Conservation (phyloP, 2,113 vertebrate genomes). For the Psettodes erumei region DNA sequence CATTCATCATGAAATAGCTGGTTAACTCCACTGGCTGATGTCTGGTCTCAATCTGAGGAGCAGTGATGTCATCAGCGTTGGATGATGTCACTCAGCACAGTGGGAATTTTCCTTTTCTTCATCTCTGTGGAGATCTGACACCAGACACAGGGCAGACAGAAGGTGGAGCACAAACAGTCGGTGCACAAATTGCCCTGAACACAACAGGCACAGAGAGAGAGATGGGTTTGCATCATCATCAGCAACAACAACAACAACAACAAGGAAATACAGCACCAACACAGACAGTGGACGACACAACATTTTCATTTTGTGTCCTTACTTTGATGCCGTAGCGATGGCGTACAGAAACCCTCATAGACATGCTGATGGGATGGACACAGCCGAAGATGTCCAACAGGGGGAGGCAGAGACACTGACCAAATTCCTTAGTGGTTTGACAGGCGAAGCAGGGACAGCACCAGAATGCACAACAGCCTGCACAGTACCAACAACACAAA, state of each 20-base stretch:
- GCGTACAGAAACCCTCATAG: conserved; percentile 62
- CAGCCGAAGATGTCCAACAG: conserved; percentile 66
- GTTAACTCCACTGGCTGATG: too few species aligned
- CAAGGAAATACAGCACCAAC: too few species aligned
- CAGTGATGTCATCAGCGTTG: conserved; percentile 14
- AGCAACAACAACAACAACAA: too few species aligned
- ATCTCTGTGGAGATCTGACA: conserved; percentile 68
- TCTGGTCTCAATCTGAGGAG: too few species aligned
- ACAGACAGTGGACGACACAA: not conserved
- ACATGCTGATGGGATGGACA: conserved; percentile 53
- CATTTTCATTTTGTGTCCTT: not conserved
- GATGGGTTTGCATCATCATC: too few species aligned
- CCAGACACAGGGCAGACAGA: conserved; percentile 60
- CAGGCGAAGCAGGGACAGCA: conserved; percentile 81
- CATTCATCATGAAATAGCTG: too few species aligned
- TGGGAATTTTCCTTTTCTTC: conserved; percentile 28
- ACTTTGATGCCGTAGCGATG: conserved; percentile 56
- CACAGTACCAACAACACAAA: not conserved
- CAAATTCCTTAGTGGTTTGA: conserved; percentile 47
- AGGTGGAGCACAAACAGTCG: conserved; percentile 59
- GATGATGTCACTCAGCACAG: conserved; percentile 48
- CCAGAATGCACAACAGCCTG: conserved; percentile 78
- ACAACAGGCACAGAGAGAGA: not conserved
- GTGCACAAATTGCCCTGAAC: conserved; percentile 54
- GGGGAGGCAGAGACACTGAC: conserved; percentile 74